These are phyloP conservation scores for Hoplodrina ambigua DNA, from an alignment of 2,888 invertebrate genomes.

Conservation along the genomic window DNA sequence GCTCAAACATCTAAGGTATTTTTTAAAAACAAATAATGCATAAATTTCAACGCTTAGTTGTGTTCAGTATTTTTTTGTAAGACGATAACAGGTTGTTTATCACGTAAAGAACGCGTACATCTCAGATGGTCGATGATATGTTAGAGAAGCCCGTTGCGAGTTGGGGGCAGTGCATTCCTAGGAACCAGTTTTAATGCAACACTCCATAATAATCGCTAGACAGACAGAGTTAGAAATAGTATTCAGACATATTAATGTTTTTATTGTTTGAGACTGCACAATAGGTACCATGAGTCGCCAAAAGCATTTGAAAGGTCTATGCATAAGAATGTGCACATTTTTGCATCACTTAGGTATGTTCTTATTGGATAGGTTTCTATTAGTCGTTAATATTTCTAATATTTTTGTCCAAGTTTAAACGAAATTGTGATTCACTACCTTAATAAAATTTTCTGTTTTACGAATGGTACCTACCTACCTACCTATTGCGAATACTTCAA, in stretches of 20 bases:
- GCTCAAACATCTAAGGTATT: background rate
- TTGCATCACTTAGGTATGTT: conserved; percentile 1
- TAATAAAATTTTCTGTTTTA: background rate
- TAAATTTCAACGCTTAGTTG: conserved; percentile 22
- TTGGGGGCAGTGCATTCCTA: conserved; percentile 78
- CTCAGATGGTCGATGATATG: conserved; percentile 69
- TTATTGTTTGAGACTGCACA: conserved; percentile 43
- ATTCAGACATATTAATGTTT: conserved; percentile 34
- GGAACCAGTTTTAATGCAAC: conserved; percentile 81
- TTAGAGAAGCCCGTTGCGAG: conserved; percentile 66
- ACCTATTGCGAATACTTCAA: background rate
- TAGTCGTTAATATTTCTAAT: too few species aligned
- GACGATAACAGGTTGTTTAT: conserved; percentile 70
- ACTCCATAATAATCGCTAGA: conserved; percentile 56
- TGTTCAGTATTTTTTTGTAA: conserved; percentile 30
- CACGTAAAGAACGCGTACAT: conserved; percentile 61
- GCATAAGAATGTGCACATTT: conserved; percentile 3
- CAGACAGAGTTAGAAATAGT: conserved; percentile 50
- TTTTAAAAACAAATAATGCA: conserved; percentile 16
- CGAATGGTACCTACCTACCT: too few species aligned
- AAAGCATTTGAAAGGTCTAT: conserved; percentile 7
- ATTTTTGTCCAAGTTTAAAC: background rate
- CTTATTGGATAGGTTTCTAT: background rate
- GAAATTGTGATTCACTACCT: too few species aligned
- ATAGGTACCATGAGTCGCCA: conserved; percentile 4